Percentiles rank a stretch among this genome's conserved stretches.
Evolutionary conservation across 2,888 invertebrate genomes (phyloP).

Genomic region (Xylocampa areola): DNA sequence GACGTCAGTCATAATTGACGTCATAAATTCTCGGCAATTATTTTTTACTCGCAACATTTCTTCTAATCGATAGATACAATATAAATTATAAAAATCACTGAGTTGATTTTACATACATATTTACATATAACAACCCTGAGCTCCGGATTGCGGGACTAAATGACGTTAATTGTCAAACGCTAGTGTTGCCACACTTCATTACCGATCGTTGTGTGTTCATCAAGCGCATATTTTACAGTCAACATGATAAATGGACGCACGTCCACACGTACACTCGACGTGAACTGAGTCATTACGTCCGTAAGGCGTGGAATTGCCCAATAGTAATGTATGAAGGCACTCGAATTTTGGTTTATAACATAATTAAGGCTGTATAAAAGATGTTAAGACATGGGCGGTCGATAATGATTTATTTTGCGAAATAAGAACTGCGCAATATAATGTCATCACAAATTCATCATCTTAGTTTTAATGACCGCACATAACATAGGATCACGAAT

Average conservation of each 20-base stretch:
- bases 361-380: constrained; percentile 10
- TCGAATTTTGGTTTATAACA: constrained; percentile 10
- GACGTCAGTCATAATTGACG: not conserved
- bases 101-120: constrained; percentile 29
- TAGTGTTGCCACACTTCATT: constrained; percentile 60
- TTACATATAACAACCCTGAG: constrained; percentile 49
- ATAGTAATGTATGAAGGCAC: constrained; percentile 20
- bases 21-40: not conserved
- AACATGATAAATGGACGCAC: constrained; percentile 52
- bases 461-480: constrained; percentile 12
- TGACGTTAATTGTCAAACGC: constrained; percentile 60
- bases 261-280: constrained; percentile 24
- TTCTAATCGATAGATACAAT: not conserved
- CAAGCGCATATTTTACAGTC: constrained; percentile 41
- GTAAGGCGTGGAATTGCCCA: constrained; percentile 38
- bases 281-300: constrained; percentile 47
- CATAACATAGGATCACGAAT: too few relatives aligned
- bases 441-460: constrained; percentile 13
- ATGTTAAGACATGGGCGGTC: constrained; percentile 44
- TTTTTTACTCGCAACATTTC: constrained; percentile 13
- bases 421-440: constrained; percentile 7
- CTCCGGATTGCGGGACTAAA: constrained; percentile 35
- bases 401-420: constrained; percentile 33
- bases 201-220: constrained; percentile 55
- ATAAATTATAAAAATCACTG: constrained; percentile 31